Conservation (phyloP, 2,113 vertebrate species). For the Aegypius monachus region DNA sequence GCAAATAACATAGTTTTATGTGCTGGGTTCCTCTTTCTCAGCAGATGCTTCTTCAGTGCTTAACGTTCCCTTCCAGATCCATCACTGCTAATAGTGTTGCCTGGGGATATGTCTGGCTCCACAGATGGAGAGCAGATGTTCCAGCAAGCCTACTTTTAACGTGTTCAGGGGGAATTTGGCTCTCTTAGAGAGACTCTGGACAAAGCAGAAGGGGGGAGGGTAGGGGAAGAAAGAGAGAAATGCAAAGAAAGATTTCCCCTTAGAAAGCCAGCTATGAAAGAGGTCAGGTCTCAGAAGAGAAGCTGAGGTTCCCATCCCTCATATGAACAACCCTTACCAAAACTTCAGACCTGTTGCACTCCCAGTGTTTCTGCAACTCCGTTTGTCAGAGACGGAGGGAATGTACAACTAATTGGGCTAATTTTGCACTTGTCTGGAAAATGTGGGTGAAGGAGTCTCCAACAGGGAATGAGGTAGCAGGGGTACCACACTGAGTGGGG, state of each 20-base stretch:
- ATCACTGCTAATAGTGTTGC: background rate
- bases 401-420: background rate
- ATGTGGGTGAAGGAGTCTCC: background rate
- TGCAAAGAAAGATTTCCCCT: background rate
- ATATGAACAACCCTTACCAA: background rate
- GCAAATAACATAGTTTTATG: background rate
- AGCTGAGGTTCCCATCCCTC: background rate
- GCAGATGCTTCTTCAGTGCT: conserved; percentile 27
- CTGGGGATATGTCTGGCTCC: conserved; percentile 39
- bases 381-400: background rate
- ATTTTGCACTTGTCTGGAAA: background rate
- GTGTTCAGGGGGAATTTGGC: background rate
- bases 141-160: conserved; percentile 1
- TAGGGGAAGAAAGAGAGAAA: background rate
- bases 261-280: background rate
- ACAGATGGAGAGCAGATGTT: conserved; percentile 64
- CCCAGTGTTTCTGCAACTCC: background rate
- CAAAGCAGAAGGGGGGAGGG: background rate
- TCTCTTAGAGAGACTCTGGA: background rate
- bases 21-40: background rate
- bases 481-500: background rate
- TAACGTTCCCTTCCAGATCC: conserved; percentile 9
- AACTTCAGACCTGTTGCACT: background rate
- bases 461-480: accelerated
- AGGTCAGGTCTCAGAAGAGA: background rate